Base-by-base conservation (phyloP, 2,888 invertebrate genomes). In the Anoncus sp. region DNA sequence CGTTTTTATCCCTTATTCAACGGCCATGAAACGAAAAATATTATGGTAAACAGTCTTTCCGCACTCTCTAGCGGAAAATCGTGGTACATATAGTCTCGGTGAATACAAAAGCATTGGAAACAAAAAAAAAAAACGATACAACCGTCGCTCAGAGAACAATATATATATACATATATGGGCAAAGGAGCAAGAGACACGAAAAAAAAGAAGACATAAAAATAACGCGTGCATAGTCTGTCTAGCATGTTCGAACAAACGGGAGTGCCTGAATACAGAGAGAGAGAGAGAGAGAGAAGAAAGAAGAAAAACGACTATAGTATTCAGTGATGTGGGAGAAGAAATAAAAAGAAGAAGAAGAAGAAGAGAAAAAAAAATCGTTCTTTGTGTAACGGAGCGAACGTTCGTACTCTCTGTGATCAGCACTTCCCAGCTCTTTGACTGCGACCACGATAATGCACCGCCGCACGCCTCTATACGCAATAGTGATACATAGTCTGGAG, bases 321-420 rank as follows among this genome's bases (percentile, higher is more conserved):
- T 20, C 35, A 49, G 57, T 57, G 49, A 69, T 43, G 60, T 47
- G 63, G 55, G 57, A 49, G 31, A 63, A 67, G 20, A 47, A 70
- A 45, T 20, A 70, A 70, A 51, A 47, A 43, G n/a, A 65, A 16
- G 22, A 65, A 22, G n/a, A n/a, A n/a, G n/a, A n/a, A n/a, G n/a
- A n/a, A n/a, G n/a, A n/a, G n/a, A n/a, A 38, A 55, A 49, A 67
- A 70, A 66, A 38, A n/a, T 51, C 16, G 67, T 63, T 73, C 73
- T 73, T 77, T 70, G 70, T 70, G 77, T 77, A 49, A 67, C 65
- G 65, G 65, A 69, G 67, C 62, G 72, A 74, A 74, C 24, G 66
- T 77, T 67, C 63, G 20, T 67, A 53, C 69, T 77, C 65, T 60
- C 38, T 47, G 74, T 70, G 65, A 77, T 74, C 74, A 69, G 65